These are phyloP conservation scores for Okamejei kenojei DNA, from an alignment of 2,797 vertebrate species.

Conservation along the genomic window DNA sequence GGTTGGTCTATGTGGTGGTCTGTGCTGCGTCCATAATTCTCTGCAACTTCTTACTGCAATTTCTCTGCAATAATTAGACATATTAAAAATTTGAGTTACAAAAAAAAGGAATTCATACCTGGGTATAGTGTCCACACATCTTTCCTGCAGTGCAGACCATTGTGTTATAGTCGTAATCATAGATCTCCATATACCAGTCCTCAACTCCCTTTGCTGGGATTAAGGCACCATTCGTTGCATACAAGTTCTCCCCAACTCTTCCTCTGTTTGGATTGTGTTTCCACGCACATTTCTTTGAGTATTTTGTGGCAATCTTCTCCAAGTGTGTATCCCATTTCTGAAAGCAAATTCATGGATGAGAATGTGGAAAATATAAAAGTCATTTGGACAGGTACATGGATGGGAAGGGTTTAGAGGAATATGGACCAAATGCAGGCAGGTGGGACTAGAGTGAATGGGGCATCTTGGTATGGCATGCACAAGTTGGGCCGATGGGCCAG, in stretches of 20 bases:
- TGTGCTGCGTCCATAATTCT: too few species aligned
- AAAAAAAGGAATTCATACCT: constrained; percentile 8
- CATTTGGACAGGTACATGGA: too few species aligned
- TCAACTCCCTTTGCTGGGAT: background rate
- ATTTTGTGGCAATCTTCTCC: constrained; percentile 11
- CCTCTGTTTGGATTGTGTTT: background rate
- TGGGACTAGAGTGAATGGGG: too few species aligned
- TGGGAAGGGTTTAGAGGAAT: too few species aligned
- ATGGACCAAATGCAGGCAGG: too few species aligned
- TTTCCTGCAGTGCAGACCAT: background rate
- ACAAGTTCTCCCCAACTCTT: constrained; percentile 17
- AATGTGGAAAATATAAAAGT: background rate
- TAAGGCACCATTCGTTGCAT: background rate
- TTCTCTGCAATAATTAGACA: too few species aligned
- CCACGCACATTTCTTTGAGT: constrained; percentile 11
- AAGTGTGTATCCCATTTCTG: background rate
- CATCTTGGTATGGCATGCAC: too few species aligned
- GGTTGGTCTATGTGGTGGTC: too few species aligned
- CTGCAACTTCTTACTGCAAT: too few species aligned
- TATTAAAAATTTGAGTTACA: background rate
- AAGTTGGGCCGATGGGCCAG: too few species aligned
- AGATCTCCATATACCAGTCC: constrained; percentile 3
- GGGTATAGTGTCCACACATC: constrained; percentile 38
- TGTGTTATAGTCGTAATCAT: constrained; percentile 8
- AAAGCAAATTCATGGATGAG: constrained; percentile 15